Base-by-base conservation (phyloP, 2,888 invertebrate species). In the Anodontia alba region DNA sequence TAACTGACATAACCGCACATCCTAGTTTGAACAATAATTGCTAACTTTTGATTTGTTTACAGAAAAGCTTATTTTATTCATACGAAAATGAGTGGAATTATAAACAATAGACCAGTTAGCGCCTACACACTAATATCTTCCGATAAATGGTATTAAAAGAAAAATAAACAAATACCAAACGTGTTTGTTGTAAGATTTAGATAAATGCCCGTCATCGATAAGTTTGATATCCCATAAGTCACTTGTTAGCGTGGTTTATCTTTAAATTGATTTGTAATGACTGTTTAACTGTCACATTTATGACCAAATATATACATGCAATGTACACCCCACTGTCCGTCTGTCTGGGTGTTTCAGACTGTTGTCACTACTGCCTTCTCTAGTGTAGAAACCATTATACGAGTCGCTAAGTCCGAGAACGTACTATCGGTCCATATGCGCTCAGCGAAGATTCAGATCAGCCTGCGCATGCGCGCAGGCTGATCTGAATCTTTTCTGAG, bases 51-150 rank as follows among this genome's bases (percentile, higher is more conserved):
- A 62, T 62, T 62, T 62, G 62, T 62, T 62, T 62, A 23, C 2
- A 23, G 33, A 33, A 62, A 62, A 62, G 62, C 62, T 62, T 62
- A 62, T 62, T 62, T 62, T 33, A 33, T 26, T 62, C 29, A 62
- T 31, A 33, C 33, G 62, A 33, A 17, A 33, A 62, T 62, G 62
- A 62, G 62, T 17, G 12, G 62, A 33, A 33, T 62, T 62, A 62
- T 62, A 62, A 62, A 62, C 62, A 62, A 62, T 62, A 62, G 62
- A 62, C 62, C 62, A 62, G 62, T 62, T 62, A 62, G 62, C 62
- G 62, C 62, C 62, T 62, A 62, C 31, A 20, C 20, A 62, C 62
- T 31, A 62, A 62, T 62, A 62, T 33, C 33, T 33, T 33, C 12
- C 33, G 62, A 62, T 62, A 62, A 62, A 62, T 62, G 62, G 62